Base-by-base conservation (phyloP, 2,113 vertebrate genomes). In the Falco punctatus region DNA sequence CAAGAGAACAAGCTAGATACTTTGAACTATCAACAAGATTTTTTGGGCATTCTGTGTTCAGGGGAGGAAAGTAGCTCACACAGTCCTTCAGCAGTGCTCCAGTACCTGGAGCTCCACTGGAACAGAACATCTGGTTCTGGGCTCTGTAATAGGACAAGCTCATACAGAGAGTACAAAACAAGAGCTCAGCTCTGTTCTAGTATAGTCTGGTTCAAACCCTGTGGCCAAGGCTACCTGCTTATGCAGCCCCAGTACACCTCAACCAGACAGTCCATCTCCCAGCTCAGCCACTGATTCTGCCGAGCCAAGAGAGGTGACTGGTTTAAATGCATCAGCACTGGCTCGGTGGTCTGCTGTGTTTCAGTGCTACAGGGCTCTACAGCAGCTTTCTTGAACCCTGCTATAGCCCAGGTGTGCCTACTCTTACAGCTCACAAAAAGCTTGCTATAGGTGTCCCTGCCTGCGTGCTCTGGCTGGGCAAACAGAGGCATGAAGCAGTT, bases 71-170 rank as follows among this genome's bases (percentile, higher is more conserved):
- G 46, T 15, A 69, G 32, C 20, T 88, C 69, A 35, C 13, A 19
- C 4, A 2, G 5, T 9, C 24, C 51, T 59, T 57, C 3, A 62
- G 57, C 65, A 75, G 35, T 4, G 1, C n/a, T 40, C 30, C 69
- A 72, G 57, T 4, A n/a, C 1, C 0, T 4, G 6, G 33, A 86
- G 6, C 20, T n/a, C 52, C 55, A 1, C 20, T n/a, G 11, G 28
- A 70, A 48, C 6, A 70, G n/a, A 55, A 13, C 5, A 0, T 40
- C 51, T 46, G n/a, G 8, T 70, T 64, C 80, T 57, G 54, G 33
- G 26, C 33, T 87, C 57, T 55, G 16, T 17, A n/a, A 16, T 13
- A 59, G 26, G n/a, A 48, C 4, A 1, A 74, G 9, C 7, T 82
- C 33, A 14, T 26, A 32, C 8, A 73, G 12, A 1, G 3, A 42